Base-by-base conservation (phyloP, 1,140 invertebrate genomes). In the Philopotamus ludificatus region DNA sequence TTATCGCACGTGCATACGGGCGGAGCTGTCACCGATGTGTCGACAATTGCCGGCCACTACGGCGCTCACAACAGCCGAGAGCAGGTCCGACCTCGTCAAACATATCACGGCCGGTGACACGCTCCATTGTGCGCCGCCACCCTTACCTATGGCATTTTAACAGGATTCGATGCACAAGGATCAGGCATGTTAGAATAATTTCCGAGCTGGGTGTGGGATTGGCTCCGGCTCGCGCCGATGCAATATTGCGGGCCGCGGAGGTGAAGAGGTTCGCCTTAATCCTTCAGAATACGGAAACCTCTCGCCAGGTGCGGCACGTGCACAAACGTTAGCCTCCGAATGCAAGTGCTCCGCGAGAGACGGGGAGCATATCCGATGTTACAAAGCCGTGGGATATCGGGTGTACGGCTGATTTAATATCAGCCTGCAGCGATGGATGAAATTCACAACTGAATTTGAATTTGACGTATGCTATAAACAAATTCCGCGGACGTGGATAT, bases 261-360 rank as follows among this genome's bases (percentile, higher is more conserved):
- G 20, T 21, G 55, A 2, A 3, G 26, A 22, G 16, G 16, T 21
- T 58, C 3, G 15, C 7, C 16, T 16, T 58, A 39, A 54, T 58
- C 39, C 39, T n/a, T 20, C 12, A 44, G 39, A 58, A 58, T 58
- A 21, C 55, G 55, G 55, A 58, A 58, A 39, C 15, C 16, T 44
- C 39, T 26, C 55, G 55, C 16, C 55, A 20, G 55, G 39, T 39
- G 21, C 21, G 20, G 3, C 45, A 10, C 12, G 18, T 49, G 45
- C 45, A 49, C 45, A 20, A 49, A 49, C 22, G 18, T 34, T 34
- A 34, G 28, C 4, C 23, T n/a, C 47, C 16, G 28, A 34, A 34
- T 34, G 4, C 28, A 21, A 49, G 47, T 49, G 47, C 47, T 20
- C 9, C 47, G 47, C 51, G 16, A 34, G 4, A 7, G 12, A 12